Evolutionary conservation across 2,113 vertebrate genomes (phyloP).

Genomic region (Clarias gariepinus): DNA sequence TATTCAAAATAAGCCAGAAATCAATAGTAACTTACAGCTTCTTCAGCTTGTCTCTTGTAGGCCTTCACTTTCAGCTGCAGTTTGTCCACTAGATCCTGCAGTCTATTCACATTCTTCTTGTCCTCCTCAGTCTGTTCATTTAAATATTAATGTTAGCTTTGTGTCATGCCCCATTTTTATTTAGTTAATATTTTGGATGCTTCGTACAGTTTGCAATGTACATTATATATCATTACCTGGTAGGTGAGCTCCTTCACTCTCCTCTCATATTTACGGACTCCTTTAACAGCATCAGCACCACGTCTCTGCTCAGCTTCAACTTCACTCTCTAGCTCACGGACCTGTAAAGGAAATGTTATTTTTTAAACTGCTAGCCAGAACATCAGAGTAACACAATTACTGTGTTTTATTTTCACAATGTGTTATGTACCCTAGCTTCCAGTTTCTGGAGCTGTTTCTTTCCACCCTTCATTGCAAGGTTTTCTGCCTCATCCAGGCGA

Average conservation of each 20-base stretch:
- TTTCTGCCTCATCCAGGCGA: slow-evolving; percentile 79
- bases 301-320: slow-evolving; percentile 49
- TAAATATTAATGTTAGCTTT: neutral
- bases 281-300: slow-evolving; percentile 40
- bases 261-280: slow-evolving; percentile 49
- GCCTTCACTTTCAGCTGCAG: slow-evolving; percentile 77
- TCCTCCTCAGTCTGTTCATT: slow-evolving; percentile 74
- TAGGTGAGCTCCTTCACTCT: slow-evolving; percentile 50
- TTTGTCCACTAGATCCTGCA: slow-evolving; percentile 80
- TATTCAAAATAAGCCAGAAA: neutral
- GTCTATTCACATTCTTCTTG: slow-evolving; percentile 73
- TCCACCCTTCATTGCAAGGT: slow-evolving; percentile 44
- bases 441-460: slow-evolving; percentile 47
- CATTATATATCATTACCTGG: slow-evolving; percentile 33
- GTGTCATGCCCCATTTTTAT: neutral
- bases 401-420: neutral
- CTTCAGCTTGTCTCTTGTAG: slow-evolving; percentile 76
- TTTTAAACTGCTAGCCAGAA: neutral
- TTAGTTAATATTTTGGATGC: neutral
- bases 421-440: slow-evolving; percentile 2
- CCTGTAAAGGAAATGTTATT: slow-evolving; percentile 15
- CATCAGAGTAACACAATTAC: neutral
- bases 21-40: slow-evolving; percentile 64
- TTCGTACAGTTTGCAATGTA: neutral
- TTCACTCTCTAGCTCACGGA: slow-evolving; percentile 46